Conservation (phyloP, 2,888 invertebrate species). For the Cantharis flavilabris region DNA sequence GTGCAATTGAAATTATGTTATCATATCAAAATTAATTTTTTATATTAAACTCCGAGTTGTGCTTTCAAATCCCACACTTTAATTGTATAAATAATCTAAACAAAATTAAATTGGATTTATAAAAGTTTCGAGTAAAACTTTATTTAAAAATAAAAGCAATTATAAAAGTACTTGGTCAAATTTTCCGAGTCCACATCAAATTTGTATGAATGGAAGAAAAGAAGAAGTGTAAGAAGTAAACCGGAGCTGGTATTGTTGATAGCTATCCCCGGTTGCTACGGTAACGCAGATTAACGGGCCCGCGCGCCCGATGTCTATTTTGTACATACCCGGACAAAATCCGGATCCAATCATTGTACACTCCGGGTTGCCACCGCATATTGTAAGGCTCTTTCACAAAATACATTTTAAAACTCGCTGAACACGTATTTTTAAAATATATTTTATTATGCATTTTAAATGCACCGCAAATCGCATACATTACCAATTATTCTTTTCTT, state of each 20-base stretch:
- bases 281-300: conserved; percentile 57
- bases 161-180: neutral
- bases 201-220: conserved; percentile 34
- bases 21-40: neutral
- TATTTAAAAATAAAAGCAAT: neutral
- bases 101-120: neutral
- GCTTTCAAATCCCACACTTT: neutral
- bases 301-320: conserved; percentile 58
- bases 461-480: neutral
- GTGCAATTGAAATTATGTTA: conserved; percentile 9
- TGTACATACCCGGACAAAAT: conserved; percentile 52
- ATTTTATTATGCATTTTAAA: neutral
- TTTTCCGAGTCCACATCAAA: conserved; percentile 21
- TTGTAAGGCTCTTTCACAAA: conserved; percentile 41
- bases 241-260: conserved; percentile 54
- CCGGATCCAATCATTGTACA: conserved; percentile 58
- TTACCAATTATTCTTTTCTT: neutral
- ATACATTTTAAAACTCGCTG: neutral
- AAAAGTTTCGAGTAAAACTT: neutral
- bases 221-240: conserved; percentile 32
- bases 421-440: neutral
- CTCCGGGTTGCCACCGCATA: conserved; percentile 37
- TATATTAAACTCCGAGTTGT: neutral
- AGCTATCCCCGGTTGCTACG: conserved; percentile 57
- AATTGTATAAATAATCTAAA: neutral